These are phyloP conservation scores for Hipparchia semele DNA, from an alignment of 2,888 invertebrate genomes.

Conservation along the genomic window DNA sequence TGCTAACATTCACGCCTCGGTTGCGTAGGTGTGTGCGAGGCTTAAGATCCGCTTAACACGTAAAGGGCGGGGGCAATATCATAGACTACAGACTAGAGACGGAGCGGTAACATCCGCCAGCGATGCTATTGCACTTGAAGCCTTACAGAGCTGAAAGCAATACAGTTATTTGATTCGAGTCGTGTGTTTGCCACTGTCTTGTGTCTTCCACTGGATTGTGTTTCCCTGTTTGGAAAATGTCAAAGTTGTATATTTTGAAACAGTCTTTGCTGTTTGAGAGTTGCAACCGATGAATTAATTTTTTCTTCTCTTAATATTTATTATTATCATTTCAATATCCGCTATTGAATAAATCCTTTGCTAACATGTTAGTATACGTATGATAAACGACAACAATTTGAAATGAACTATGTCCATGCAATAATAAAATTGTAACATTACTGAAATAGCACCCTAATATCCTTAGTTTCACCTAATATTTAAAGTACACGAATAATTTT, in stretches of 20 bases:
- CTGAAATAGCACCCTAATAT: too few species aligned
- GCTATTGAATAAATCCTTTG: too few species aligned
- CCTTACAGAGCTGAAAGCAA: constrained; percentile 82
- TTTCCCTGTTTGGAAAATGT: constrained; percentile 82
- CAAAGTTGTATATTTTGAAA: constrained; percentile 82
- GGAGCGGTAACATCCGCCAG: constrained; percentile 77
- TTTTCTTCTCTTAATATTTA: not conserved
- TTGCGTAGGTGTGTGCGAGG: constrained; percentile 40
- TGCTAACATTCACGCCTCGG: constrained; percentile 16
- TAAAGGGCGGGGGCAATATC: constrained; percentile 83
- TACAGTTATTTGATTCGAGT: constrained; percentile 83
- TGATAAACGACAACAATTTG: too few species aligned
- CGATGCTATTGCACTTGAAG: constrained; percentile 81
- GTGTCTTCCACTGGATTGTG: constrained; percentile 79
- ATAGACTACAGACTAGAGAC: constrained; percentile 78
- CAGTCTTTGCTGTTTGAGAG: constrained; percentile 63
- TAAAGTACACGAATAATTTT: too few species aligned
- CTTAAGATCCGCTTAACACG: constrained; percentile 70
- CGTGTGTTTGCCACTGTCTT: constrained; percentile 78
- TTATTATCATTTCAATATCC: not conserved
- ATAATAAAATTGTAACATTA: too few species aligned
- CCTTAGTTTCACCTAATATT: too few species aligned
- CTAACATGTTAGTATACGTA: too few species aligned
- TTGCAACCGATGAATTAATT: not conserved
- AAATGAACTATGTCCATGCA: too few species aligned